phyloP scores from a whole-genome alignment of 2,888 invertebrate genomes.

The Diabrotica balteata region DNA sequence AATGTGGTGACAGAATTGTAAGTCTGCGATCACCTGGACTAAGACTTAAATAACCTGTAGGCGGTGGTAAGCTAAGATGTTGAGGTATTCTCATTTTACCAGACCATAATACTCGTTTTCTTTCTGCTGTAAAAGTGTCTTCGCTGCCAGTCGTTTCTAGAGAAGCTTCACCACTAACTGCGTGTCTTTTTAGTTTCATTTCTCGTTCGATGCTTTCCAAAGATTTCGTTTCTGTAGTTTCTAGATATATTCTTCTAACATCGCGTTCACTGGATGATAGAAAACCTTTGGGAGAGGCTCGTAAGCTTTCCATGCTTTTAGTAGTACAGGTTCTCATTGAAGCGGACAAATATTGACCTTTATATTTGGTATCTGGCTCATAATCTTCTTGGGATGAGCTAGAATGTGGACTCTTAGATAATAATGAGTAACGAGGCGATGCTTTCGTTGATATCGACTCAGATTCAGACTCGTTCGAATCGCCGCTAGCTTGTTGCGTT shows the following conservation, averaged over 20 bases:
- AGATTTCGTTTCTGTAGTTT: slow-evolving; percentile 67
- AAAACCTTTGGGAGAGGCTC: slow-evolving; percentile 67
- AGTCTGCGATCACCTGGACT: slow-evolving; percentile 69
- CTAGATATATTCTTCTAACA: slow-evolving; percentile 63
- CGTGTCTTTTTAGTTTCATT: slow-evolving; percentile 65
- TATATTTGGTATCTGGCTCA: slow-evolving; percentile 65
- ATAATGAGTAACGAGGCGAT: slow-evolving; percentile 54
- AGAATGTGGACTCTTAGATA: slow-evolving; percentile 62
- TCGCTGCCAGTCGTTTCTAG: slow-evolving; percentile 54
- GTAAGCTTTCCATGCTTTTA: slow-evolving; percentile 76
- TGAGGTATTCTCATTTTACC: slow-evolving; percentile 71
- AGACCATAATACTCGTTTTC: slow-evolving; percentile 72
- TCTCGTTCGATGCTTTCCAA: slow-evolving; percentile 68
- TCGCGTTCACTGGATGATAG: slow-evolving; percentile 74
- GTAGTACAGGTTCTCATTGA: slow-evolving; percentile 65
- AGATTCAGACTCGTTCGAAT: slow-evolving; percentile 65
- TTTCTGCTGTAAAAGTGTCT: slow-evolving; percentile 67
- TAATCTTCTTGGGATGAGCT: slow-evolving; percentile 76
- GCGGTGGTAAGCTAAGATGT: slow-evolving; percentile 75
- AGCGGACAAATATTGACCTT: slow-evolving; percentile 66
- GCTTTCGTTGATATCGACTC: slow-evolving; percentile 58
- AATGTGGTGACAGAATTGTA: slow-evolving; percentile 82
- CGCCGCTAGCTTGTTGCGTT: slow-evolving; percentile 65
- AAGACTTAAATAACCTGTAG: slow-evolving; percentile 64
- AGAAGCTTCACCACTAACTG: slow-evolving; percentile 68